phyloP scores from a whole-genome alignment of 1,140 invertebrate genomes.

The Trichonephila clavata region DNA sequence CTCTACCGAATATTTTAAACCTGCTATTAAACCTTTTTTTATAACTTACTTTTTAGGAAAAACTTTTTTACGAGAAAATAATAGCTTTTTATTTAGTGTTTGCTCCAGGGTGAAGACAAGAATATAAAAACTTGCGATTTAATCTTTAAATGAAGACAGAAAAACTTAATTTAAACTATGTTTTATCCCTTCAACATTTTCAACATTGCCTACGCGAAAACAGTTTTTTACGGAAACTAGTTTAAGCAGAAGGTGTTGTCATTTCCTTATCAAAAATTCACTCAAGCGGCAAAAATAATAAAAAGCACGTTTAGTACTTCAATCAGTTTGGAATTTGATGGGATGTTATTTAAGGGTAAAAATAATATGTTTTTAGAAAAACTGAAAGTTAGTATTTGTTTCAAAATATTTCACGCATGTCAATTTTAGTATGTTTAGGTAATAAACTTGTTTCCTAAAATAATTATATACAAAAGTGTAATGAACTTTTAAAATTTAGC shows the following conservation, averaged over 20 bases:
- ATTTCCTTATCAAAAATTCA: neutral
- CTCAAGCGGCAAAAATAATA: neutral
- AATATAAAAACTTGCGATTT: neutral
- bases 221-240: neutral
- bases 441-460: too few relatives aligned
- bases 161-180: neutral
- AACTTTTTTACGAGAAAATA: neutral
- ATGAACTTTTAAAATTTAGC: too few relatives aligned
- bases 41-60: neutral
- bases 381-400: too few relatives aligned
- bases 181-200: neutral
- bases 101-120: neutral
- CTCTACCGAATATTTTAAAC: neutral
- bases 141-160: constrained; percentile 33
- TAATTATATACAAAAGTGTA: too few relatives aligned
- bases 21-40: neutral
- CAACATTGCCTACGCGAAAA: neutral
- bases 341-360: neutral
- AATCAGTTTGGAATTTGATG: neutral
- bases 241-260: neutral
- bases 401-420: too few relatives aligned
- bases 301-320: constrained; percentile 1
- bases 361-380: neutral
- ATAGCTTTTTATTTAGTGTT: constrained; percentile 4
- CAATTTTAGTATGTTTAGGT: too few relatives aligned